Conservation (phyloP, 2,888 invertebrate genomes). For the Apamea monoglypha region DNA sequence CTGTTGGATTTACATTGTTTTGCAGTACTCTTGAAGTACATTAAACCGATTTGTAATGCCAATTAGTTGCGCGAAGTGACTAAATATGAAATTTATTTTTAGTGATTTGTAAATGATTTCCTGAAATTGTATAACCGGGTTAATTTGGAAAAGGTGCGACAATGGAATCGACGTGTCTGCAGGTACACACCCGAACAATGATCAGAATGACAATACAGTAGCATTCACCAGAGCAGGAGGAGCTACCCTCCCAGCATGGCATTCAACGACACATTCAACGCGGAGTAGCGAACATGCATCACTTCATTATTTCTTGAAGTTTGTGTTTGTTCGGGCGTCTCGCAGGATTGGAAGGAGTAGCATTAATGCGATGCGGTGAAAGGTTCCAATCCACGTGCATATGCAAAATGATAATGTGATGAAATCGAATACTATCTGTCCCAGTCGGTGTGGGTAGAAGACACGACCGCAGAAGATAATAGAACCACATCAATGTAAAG, state of each 20-base stretch:
- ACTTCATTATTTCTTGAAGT: constrained; percentile 78
- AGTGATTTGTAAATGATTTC: constrained; percentile 23
- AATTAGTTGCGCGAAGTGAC: constrained; percentile 39
- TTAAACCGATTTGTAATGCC: constrained; percentile 53
- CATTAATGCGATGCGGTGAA: constrained; percentile 80
- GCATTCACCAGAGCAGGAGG: constrained; percentile 63
- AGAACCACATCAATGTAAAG: constrained; percentile 85
- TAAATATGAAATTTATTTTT: constrained; percentile 12
- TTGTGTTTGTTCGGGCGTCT: constrained; percentile 70
- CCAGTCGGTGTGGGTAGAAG: constrained; percentile 85
- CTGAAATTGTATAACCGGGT: constrained; percentile 54
- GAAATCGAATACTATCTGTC: constrained; percentile 82
- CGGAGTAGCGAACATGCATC: constrained; percentile 81
- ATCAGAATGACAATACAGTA: constrained; percentile 54
- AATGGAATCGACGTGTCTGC: constrained; percentile 63
- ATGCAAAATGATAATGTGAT: constrained; percentile 80
- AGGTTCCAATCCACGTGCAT: constrained; percentile 84
- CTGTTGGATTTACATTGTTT: constrained; percentile 54
- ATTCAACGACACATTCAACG: constrained; percentile 71
- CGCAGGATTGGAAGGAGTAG: constrained; percentile 77
- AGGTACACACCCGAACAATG: constrained; percentile 65
- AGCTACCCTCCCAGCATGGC: constrained; percentile 69
- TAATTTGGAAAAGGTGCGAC: constrained; percentile 62
- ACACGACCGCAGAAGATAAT: constrained; percentile 82
- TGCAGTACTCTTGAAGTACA: constrained; percentile 47